Conservation (phyloP, 2,888 invertebrate species). For the Dexiosoma caninum region DNA sequence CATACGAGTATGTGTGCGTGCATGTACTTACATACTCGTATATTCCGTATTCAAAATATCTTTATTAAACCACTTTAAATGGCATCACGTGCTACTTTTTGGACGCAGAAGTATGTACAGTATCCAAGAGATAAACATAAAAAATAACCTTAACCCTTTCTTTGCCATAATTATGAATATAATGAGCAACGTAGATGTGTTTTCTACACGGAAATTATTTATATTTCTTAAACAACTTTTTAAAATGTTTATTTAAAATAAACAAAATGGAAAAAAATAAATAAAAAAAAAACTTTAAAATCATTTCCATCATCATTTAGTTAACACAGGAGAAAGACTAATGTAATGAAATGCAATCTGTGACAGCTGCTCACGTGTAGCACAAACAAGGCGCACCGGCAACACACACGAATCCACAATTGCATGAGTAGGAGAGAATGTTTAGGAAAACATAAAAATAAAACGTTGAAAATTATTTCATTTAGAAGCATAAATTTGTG, state of each 20-base stretch:
- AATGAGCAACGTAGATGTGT: slow-evolving; percentile 8
- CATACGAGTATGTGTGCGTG: not conserved
- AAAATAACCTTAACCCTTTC: slow-evolving; percentile 28
- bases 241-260: slow-evolving; percentile 9
- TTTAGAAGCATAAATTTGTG: slow-evolving; percentile 42
- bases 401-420: not conserved
- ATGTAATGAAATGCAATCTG: slow-evolving; percentile 52
- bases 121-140: no score
- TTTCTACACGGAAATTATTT: not conserved
- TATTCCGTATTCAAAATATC: no score
- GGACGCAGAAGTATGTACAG: not conserved
- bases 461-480: slow-evolving; percentile 27
- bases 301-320: slow-evolving; percentile 47
- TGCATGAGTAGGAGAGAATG: no score
- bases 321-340: slow-evolving; percentile 22
- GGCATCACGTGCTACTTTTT: slow-evolving; percentile 53
- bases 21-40: not conserved
- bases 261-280: slow-evolving; percentile 3
- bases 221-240: not conserved
- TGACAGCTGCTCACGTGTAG: slow-evolving; percentile 58
- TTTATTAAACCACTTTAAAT: slow-evolving; percentile 49
- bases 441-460: slow-evolving; percentile 26
- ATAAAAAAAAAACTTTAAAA: slow-evolving; percentile 20
- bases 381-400: not conserved
- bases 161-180: no score